Base-by-base conservation (phyloP, 2,113 vertebrate genomes). In the Cathartes aura region DNA sequence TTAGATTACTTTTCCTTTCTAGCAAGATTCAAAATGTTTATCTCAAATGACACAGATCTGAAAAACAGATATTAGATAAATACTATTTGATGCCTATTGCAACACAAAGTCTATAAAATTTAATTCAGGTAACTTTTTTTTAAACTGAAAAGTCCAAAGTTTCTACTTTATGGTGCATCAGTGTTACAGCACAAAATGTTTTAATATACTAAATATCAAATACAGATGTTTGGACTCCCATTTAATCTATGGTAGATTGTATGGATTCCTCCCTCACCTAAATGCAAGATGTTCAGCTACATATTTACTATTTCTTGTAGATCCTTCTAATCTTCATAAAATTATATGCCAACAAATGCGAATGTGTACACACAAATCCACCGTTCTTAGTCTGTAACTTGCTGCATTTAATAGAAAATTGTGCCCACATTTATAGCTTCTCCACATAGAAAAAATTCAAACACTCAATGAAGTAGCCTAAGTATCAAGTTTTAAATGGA, bases 391-490 rank as follows among this genome's bases (percentile, higher is more conserved):
- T 64, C 7, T 55, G n/a, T 16, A 89, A 22, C 5, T 63, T 67
- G 10, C 20, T 82, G 30, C 62, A 48, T 23, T 30, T 42, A 76
- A 53, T 19, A 93, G 27, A 80, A 92, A 73, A 89, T 15, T 50
- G 2, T 67, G 27, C 13, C 34, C 5, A 0, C 6, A 43, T 52
- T 73, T 48, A 80, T 15, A 80, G 48, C 34, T 70, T 66, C 64
- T 79, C 40, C 22, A 60, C 16, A 34, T 0, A 15, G 13, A 55
- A 79, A 91, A 87, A 73, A 76, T 4, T 68, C 23, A 72, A 74
- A 50, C 4, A 6, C 24, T 42, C 36, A 53, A 12, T n/a, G 38
- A 82, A 67, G 48, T 3, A 79, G 26, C 0, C 0, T 11, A 83
- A 81, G 5, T 19, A 89, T 30, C 15, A 82, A 63, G 15, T 63